phyloP scores from a whole-genome alignment of 1,140 invertebrate species.

The Leptopilina boulardi region DNA sequence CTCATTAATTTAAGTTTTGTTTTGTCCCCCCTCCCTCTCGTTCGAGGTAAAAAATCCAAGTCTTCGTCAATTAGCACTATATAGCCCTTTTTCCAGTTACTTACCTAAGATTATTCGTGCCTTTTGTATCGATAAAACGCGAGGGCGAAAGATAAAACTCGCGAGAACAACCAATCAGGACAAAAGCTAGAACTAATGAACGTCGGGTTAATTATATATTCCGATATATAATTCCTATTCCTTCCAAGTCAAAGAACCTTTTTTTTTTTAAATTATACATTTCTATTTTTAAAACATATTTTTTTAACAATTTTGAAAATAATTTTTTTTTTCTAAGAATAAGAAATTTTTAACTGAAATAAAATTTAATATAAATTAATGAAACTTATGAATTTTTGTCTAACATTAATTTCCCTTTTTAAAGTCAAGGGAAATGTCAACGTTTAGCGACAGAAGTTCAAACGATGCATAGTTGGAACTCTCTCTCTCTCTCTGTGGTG shows the following conservation, averaged over 20 bases:
- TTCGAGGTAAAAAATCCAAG: constrained; percentile 7
- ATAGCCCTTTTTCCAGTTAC: constrained; percentile 12
- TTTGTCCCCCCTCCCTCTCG: neutral
- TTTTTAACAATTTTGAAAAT: no score
- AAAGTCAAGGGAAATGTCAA: neutral
- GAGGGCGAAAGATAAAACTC: constrained; percentile 24
- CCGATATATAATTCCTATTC: neutral
- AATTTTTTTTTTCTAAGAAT: no score
- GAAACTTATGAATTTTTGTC: neutral
- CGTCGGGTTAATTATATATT: neutral
- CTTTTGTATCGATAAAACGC: constrained; percentile 21
- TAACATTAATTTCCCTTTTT: neutral
- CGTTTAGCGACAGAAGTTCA: constrained; percentile 14
- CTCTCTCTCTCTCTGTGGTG: no score
- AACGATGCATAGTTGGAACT: constrained; percentile 36
- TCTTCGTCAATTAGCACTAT: constrained; percentile 22
- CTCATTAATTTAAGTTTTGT: constrained; percentile 46
- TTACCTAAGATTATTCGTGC: constrained; percentile 15
- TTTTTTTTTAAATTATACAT: no score
- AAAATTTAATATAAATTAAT: no score
- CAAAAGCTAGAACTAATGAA: constrained; percentile 23
- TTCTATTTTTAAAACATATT: no score
- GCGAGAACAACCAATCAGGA: constrained; percentile 23
- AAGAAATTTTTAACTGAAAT: no score
- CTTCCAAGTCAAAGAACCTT: neutral